Evolutionary conservation across 2,888 invertebrate species (phyloP).

Genomic region (Phaonia tiefii): DNA sequence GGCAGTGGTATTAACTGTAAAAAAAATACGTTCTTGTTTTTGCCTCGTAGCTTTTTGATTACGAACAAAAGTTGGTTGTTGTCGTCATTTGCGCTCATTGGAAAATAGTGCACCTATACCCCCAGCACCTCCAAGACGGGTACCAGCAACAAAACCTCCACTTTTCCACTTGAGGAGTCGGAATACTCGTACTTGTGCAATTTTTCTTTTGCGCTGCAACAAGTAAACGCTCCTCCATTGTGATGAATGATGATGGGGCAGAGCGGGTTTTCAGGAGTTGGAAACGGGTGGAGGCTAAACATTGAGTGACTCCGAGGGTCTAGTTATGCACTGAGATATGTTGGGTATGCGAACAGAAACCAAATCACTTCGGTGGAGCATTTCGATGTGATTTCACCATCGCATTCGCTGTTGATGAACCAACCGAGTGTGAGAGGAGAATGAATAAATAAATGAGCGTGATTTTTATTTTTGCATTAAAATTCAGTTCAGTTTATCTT

Average conservation of each 20-base stretch:
- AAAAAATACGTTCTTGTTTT: constrained; percentile 36
- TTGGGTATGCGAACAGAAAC: not conserved
- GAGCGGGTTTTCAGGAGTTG: too few relatives aligned
- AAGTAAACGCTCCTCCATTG: not conserved
- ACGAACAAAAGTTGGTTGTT: constrained; percentile 8
- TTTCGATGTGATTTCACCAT: constrained; percentile 9
- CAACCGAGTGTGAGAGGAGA: constrained; percentile 18
- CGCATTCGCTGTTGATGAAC: not conserved
- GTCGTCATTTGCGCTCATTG: constrained; percentile 13
- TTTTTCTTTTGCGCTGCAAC: constrained; percentile 1
- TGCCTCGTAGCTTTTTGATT: constrained; percentile 24
- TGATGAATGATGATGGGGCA: too few relatives aligned
- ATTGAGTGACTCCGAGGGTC: too few relatives aligned
- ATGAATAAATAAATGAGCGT: too few relatives aligned
- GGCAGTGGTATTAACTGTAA: constrained; percentile 55
- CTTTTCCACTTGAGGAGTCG: not conserved
- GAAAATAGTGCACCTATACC: constrained; percentile 34
- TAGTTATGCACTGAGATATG: too few relatives aligned
- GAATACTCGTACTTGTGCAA: not conserved
- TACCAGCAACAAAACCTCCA: not conserved
- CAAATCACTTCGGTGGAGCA: constrained; percentile 42
- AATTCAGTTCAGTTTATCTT: constrained; percentile 55
- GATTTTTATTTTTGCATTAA: constrained; percentile 51
- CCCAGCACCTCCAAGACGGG: constrained; percentile 23
- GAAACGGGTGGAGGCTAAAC: too few relatives aligned